Base-by-base conservation (phyloP, 23 tunicate species). In the Corella eumyota region DNA sequence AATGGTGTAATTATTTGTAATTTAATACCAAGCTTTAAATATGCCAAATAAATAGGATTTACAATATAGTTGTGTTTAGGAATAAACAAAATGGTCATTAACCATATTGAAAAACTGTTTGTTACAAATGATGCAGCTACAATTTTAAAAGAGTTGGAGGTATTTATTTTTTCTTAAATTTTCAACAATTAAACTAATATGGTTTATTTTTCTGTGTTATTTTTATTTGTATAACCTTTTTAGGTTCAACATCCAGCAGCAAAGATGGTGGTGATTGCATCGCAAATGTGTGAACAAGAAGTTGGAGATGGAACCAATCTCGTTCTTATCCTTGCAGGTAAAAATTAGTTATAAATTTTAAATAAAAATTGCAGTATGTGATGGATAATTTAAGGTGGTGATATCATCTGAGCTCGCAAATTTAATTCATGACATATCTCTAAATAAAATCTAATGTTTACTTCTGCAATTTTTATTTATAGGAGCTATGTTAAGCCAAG, bases 61-160 rank as follows among this genome's bases (percentile, higher is more conserved):
- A n/a, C n/a, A n/a, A n/a, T n/a, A n/a, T n/a, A n/a, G 21, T 6
- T 75, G 32, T 36, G 46, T 66, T 34, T 36, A 79, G 88, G 99
- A 34, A 93, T 93, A 95, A 93, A 84, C 74, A 93, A 93, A 67
- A 93, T 93, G 88, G 99, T 93, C 21, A 87, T 84, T 45, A 93
- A 93, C 74, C 99, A 93, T 77, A 73, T 93, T 52, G 99, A 93
- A 65, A 93, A 93, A 64, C 75, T 93, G 27, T 93, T 84, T 69
- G 81, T 93, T 1, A 93, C 99, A 20, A 84, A 87, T 62, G 99
- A 93, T 85, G 94, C 99, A 35, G 99, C 99, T 11, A 93, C 99
- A 6, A 83, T 93, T 44, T 55, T 93, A 1, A 80, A 80, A 38
- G 99, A 93, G 52, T 57, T 93, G 32, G 99, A 93, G 66, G 91